A percentile compares a stretch with the other conserved stretches of the same genome.
phyloP scores from a whole-genome alignment of 2,888 invertebrate genomes.

The Epinotia ramella region DNA sequence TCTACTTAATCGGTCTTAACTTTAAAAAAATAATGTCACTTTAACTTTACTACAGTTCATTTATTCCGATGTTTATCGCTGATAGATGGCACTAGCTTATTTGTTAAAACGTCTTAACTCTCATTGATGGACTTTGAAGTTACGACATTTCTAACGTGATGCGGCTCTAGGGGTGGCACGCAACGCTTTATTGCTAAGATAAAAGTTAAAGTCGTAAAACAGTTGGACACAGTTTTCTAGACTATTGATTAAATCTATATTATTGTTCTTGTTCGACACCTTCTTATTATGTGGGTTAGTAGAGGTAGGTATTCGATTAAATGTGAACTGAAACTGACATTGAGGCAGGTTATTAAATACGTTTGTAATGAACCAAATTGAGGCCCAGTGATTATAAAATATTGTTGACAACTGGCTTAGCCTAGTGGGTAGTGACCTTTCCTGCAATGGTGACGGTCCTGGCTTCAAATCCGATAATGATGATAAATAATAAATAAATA shows the following conservation, averaged over 20 bases:
- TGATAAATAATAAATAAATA: no score
- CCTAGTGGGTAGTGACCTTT: no score
- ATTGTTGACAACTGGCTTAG: no score
- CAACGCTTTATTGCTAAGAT: conserved; percentile 28
- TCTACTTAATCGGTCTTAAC: not conserved
- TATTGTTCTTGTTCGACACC: not conserved
- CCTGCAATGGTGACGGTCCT: no score
- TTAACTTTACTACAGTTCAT: conserved; percentile 1
- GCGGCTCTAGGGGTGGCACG: not conserved
- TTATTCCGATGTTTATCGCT: conserved; percentile 25
- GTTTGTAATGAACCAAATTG: no score
- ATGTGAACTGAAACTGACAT: no score
- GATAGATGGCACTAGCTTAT: not conserved
- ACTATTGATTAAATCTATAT: conserved; percentile 11
- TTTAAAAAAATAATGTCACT: conserved; percentile 22
- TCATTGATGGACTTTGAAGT: not conserved
- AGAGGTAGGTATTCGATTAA: not conserved
- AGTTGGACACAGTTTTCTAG: conserved; percentile 13
- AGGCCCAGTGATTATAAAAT: no score
- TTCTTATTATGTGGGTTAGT: not conserved
- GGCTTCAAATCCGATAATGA: no score
- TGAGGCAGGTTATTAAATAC: no score
- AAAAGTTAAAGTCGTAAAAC: conserved; percentile 21
- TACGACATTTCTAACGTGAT: not conserved
- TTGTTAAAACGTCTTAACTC: not conserved